Base-by-base conservation (phyloP, 2,888 invertebrate species). In the Craniophora ligustri region DNA sequence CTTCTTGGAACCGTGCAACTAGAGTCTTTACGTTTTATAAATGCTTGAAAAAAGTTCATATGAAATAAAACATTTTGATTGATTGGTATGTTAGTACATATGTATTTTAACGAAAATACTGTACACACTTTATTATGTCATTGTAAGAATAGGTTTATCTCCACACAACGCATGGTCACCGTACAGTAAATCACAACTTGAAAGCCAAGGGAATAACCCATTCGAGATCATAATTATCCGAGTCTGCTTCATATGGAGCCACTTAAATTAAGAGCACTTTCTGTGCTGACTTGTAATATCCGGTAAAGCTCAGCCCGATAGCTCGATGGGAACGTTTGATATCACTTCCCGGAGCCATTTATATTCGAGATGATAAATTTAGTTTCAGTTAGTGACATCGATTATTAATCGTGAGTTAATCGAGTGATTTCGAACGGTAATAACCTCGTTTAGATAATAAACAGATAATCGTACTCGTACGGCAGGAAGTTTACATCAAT, bases 211-310 rank as follows among this genome's bases (percentile, higher is more conserved):
- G 1, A 26, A 26, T n/a, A 1, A 26, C 26, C 5, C n/a, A 26
- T 5, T 10, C 26, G 26, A 10, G n/a, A 0, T 26, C 10, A n/a
- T 48, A 46, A 56, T 67, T 63, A 39, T 18, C 8, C 23, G 8
- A 21, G 19, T 38, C 23, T 19, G 16, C 21, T 42, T 48, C 36
- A n/a, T 26, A 57, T 19, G 19, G 14, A 23, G 16, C 38, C 19
- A 44, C 32, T 57, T 57, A 63, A 69, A 71, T 62, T 53, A 47
- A 32, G 26, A 42, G 36, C 32, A 64, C 50, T 58, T 69, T 65
- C 42, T 54, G 28, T 42, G 49, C 63, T 61, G 68, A 68, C 67
- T 76, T 71, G 71, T 76, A 83, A 83, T 83, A 83, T 83, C 82
- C 83, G 81, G 69, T 44, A 44, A 41, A 44, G 45, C 56, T 64